Percentiles rank a stretch among this genome's conserved stretches.
These are phyloP conservation scores for Trichomalopsis sarcophagae DNA, from an alignment of 1,140 invertebrate genomes.

Conservation along the genomic window DNA sequence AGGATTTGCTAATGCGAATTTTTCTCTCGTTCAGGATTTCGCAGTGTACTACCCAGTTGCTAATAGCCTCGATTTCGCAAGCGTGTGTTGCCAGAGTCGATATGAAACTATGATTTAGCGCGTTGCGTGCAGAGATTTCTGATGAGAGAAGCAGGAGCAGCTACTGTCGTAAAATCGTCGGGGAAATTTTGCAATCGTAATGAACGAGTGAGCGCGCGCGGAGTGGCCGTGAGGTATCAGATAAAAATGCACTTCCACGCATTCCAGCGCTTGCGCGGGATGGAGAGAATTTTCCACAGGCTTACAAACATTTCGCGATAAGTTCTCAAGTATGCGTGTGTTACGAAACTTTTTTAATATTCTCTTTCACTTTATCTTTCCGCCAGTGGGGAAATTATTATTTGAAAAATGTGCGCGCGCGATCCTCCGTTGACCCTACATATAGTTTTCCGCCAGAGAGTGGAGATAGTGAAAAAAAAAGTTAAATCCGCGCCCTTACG, in stretches of 20 bases:
- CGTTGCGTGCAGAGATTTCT: not conserved
- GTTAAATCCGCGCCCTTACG: not conserved
- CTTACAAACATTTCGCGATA: not conserved
- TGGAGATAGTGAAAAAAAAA: not conserved
- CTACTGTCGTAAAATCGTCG: not conserved
- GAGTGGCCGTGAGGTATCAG: not conserved
- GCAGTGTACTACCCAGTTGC: not conserved
- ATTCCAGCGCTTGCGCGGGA: not conserved
- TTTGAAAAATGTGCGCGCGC: not conserved
- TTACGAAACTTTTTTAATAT: conserved; percentile 33
- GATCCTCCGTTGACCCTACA: not conserved
- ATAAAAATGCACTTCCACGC: not conserved
- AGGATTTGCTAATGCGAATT: not conserved
- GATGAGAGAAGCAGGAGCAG: not conserved
- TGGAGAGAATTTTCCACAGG: not conserved
- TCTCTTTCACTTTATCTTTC: not conserved
- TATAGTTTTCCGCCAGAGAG: not conserved
- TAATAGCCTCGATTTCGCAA: no score
- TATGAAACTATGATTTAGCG: not conserved
- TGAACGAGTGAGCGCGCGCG: not conserved
- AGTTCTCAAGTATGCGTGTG: not conserved
- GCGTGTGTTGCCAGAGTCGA: not conserved
- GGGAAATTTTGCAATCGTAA: conserved; percentile 1
- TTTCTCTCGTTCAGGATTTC: not conserved
- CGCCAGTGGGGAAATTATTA: not conserved